Conservation (phyloP, 23 tunicate genomes). For the Clavelina lepadiformis region DNA sequence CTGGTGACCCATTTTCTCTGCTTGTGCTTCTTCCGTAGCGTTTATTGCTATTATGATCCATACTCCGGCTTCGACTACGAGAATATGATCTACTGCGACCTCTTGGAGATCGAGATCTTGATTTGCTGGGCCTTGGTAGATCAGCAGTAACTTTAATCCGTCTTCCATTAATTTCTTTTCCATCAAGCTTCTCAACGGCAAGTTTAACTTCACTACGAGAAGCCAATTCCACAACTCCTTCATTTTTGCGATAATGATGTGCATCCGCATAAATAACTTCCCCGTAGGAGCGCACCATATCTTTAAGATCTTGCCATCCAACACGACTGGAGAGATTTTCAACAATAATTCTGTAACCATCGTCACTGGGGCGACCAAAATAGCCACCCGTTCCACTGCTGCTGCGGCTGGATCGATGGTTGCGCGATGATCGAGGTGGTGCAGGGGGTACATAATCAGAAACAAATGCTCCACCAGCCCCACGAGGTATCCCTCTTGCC, state of each 20-base stretch:
- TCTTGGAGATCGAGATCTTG: constrained; percentile 34
- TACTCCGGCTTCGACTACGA: constrained; percentile 22
- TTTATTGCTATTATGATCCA: constrained; percentile 1
- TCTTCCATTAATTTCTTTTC: constrained; percentile 62
- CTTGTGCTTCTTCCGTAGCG: constrained; percentile 4
- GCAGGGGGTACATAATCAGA: constrained; percentile 72
- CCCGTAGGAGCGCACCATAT: constrained; percentile 53
- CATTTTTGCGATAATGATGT: constrained; percentile 61
- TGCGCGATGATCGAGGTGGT: constrained; percentile 11
- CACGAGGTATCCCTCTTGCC: constrained; percentile 88
- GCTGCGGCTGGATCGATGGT: background rate
- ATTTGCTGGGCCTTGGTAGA: constrained; percentile 17
- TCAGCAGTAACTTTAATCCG: constrained; percentile 45
- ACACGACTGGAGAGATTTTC: constrained; percentile 56
- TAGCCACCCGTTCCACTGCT: constrained; percentile 18
- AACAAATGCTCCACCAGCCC: constrained; percentile 90
- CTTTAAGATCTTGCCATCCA: constrained; percentile 69
- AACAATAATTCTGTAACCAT: constrained; percentile 50
- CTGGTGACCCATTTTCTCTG: background rate
- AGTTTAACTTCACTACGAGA: constrained; percentile 54
- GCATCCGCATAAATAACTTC: constrained; percentile 68
- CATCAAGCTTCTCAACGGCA: constrained; percentile 64
- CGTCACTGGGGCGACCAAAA: constrained; percentile 49
- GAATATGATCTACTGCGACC: constrained; percentile 22
- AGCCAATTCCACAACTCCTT: constrained; percentile 81